These are phyloP conservation scores for Psittacula echo DNA, from an alignment of 2,797 vertebrate species.

Conservation along the genomic window DNA sequence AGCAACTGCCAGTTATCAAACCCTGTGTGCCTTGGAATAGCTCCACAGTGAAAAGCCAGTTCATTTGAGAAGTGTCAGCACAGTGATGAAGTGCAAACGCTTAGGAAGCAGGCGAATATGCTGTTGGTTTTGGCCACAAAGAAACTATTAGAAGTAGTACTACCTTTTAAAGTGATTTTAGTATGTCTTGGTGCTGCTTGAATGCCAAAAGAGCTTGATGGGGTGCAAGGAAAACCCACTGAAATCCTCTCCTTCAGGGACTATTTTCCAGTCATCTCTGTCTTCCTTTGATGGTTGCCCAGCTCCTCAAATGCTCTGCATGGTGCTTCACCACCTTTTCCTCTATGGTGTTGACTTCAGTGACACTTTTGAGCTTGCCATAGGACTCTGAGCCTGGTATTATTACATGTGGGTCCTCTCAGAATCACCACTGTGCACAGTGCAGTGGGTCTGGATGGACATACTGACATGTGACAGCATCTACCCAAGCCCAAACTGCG, in stretches of 20 bases:
- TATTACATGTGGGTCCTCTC: not conserved
- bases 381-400: not conserved
- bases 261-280: not conserved
- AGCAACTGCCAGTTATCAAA: not conserved
- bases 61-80: not conserved
- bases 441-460: not conserved
- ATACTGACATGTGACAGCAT: not conserved
- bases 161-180: not conserved
- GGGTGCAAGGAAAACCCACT: not conserved
- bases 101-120: not conserved
- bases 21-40: not conserved
- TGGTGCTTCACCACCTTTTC: not conserved
- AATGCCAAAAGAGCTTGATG: not conserved
- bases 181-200: not conserved
- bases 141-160: not conserved
- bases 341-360: not conserved
- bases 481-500: not conserved
- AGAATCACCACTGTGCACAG: not conserved
- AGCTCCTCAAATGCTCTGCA: not conserved
- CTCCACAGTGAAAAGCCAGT: not conserved
- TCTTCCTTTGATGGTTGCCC: not conserved
- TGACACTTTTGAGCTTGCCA: not conserved
- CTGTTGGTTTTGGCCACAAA: not conserved
- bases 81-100: not conserved
- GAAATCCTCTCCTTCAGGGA: not conserved